A percentile compares a stretch with the other conserved stretches of the same genome.
phyloP scores from a whole-genome alignment of 1,140 invertebrate species.

The Frieseomelitta varia region DNA sequence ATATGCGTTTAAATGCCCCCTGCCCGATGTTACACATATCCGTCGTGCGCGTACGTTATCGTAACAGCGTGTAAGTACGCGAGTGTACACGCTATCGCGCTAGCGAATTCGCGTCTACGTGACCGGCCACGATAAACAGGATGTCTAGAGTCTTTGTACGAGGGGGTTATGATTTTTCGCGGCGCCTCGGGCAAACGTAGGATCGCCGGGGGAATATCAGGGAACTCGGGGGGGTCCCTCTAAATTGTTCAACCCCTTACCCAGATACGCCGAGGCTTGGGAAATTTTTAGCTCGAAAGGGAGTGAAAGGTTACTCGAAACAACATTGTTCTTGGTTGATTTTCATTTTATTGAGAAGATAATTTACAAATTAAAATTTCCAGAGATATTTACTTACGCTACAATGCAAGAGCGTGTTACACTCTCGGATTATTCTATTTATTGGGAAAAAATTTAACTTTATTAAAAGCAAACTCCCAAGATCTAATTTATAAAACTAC shows the following conservation, averaged over 20 bases:
- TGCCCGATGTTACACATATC: not conserved
- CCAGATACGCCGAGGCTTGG: no score
- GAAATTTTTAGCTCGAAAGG: not conserved
- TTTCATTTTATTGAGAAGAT: no score
- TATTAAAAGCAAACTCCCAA: no score
- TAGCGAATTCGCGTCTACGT: constrained; percentile 24
- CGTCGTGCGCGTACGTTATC: not conserved
- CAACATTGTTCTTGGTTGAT: no score
- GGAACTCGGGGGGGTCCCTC: not conserved
- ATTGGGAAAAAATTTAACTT: no score
- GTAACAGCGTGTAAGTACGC: not conserved
- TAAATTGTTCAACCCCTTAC: not conserved
- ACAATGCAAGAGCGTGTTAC: no score
- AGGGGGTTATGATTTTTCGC: not conserved
- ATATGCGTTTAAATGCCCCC: constrained; percentile 50
- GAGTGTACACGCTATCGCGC: not conserved
- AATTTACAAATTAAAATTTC: no score
- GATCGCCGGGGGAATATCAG: not conserved
- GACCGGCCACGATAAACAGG: not conserved
- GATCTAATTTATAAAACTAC: no score
- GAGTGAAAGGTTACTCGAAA: no score
- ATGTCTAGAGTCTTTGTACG: not conserved
- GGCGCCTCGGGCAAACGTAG: no score
- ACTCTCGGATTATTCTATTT: no score
- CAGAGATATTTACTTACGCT: no score